phyloP scores from a whole-genome alignment of 1,140 invertebrate genomes.

The Pogonus chalceus region DNA sequence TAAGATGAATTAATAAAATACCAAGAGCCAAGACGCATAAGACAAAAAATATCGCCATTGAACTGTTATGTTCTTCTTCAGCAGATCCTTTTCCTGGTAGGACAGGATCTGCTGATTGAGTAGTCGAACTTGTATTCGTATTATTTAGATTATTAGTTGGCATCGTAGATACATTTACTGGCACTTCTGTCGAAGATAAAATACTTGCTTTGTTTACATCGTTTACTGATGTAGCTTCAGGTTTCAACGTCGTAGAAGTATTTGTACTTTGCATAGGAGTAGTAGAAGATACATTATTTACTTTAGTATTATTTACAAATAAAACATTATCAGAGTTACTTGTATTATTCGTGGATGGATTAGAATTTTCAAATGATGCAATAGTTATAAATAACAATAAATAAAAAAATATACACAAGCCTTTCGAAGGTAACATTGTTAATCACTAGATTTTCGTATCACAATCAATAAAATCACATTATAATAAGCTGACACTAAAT shows the following conservation, averaged over 20 bases:
- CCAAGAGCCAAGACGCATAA: slow-evolving; percentile 84
- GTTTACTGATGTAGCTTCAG: background rate
- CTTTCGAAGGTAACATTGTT: slow-evolving; percentile 1
- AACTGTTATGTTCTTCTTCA: slow-evolving; percentile 91
- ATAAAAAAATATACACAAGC: slow-evolving; percentile 2
- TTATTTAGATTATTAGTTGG: slow-evolving; percentile 19
- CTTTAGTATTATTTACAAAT: background rate
- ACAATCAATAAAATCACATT: background rate
- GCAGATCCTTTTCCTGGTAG: slow-evolving; percentile 79
- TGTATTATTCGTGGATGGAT: background rate
- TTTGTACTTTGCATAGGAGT: background rate
- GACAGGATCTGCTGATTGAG: slow-evolving; percentile 49
- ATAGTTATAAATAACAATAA: background rate
- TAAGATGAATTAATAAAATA: slow-evolving; percentile 86
- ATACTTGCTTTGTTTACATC: background rate
- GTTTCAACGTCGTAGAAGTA: background rate
- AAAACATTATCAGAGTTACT: background rate
- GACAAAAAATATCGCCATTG: slow-evolving; percentile 94
- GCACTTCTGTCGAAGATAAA: background rate
- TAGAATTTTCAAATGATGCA: background rate
- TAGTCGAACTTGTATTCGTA: slow-evolving; percentile 35
- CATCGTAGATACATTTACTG: background rate
- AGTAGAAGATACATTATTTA: background rate
- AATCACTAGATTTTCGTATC: background rate
- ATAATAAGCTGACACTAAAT: background rate